These are phyloP conservation scores for Cephalopholis sonnerati DNA, from an alignment of 2,113 vertebrate genomes.

Conservation along the genomic window DNA sequence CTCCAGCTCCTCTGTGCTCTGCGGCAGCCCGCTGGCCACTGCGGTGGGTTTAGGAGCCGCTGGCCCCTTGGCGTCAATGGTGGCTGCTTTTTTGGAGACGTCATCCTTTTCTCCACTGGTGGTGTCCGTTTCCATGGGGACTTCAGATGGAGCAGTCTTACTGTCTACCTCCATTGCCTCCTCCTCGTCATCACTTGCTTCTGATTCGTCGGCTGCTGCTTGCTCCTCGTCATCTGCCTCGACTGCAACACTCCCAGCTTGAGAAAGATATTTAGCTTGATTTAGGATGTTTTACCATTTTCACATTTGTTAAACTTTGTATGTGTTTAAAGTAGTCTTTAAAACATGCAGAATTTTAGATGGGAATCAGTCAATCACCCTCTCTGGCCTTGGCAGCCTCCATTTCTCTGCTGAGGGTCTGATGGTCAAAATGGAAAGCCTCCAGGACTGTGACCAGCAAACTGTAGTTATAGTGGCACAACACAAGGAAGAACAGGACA, in stretches of 20 bases:
- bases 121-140: slow-evolving; percentile 79
- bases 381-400: slow-evolving; percentile 84
- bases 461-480: slow-evolving; percentile 75
- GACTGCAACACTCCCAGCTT: slow-evolving; percentile 47
- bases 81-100: slow-evolving; percentile 3
- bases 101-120: slow-evolving; percentile 11
- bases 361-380: slow-evolving; percentile 85
- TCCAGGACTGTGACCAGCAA: slow-evolving; percentile 93
- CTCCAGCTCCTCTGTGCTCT: slow-evolving; percentile 89
- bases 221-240: slow-evolving; percentile 20
- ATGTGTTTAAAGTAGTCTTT: no score
- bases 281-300: background rate
- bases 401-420: slow-evolving; percentile 91
- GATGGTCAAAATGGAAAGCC: slow-evolving; percentile 95
- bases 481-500: background rate
- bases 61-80: background rate
- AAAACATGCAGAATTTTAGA: no score
- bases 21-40: slow-evolving; percentile 85
- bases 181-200: slow-evolving; percentile 77
- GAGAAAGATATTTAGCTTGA: background rate
- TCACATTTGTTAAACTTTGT: no score
- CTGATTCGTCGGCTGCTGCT: slow-evolving; percentile 76
- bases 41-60: slow-evolving; percentile 18
- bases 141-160: background rate
- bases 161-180: slow-evolving; percentile 70